A percentile compares a stretch with the other conserved stretches of the same genome.
These are phyloP conservation scores for Barypeithes pellucidus DNA, from an alignment of 2,888 invertebrate genomes.

Conservation along the genomic window DNA sequence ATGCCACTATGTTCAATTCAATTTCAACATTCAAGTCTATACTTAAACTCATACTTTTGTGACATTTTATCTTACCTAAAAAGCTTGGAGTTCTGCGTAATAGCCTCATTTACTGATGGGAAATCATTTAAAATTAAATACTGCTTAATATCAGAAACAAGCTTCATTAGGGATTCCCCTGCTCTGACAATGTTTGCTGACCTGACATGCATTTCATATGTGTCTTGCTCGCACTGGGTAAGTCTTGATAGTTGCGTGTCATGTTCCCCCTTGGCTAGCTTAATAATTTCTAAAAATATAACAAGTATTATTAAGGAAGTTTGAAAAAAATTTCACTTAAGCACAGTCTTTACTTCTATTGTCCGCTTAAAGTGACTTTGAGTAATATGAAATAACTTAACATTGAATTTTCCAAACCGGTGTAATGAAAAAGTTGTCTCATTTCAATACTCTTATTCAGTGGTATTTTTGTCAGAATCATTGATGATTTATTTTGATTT, in stretches of 20 bases:
- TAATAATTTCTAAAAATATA: slow-evolving; percentile 84
- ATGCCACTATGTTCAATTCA: no score
- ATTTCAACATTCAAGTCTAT: no score
- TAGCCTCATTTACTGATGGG: slow-evolving; percentile 97
- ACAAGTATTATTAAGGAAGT: not conserved
- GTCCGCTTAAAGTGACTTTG: no score
- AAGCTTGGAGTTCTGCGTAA: slow-evolving; percentile 92
- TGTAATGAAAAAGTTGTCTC: no score
- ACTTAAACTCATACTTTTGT: no score
- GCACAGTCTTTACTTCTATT: no score
- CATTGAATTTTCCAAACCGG: no score
- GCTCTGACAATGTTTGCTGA: slow-evolving; percentile 97
- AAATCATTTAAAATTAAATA: slow-evolving; percentile 98
- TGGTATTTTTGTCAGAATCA: no score
- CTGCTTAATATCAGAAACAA: slow-evolving; percentile 98
- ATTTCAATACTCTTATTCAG: no score
- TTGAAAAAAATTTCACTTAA: no score
- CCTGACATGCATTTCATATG: slow-evolving; percentile 97
- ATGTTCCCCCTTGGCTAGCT: slow-evolving; percentile 90
- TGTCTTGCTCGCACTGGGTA: slow-evolving; percentile 95
- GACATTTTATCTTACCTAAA: slow-evolving; percentile 72
- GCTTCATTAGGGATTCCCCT: slow-evolving; percentile 96
- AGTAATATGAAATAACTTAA: no score
- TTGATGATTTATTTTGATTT: no score
- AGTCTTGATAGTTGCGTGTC: slow-evolving; percentile 92